phyloP scores from a whole-genome alignment of 2,888 invertebrate species.

The Brachynemurus nebulosus region DNA sequence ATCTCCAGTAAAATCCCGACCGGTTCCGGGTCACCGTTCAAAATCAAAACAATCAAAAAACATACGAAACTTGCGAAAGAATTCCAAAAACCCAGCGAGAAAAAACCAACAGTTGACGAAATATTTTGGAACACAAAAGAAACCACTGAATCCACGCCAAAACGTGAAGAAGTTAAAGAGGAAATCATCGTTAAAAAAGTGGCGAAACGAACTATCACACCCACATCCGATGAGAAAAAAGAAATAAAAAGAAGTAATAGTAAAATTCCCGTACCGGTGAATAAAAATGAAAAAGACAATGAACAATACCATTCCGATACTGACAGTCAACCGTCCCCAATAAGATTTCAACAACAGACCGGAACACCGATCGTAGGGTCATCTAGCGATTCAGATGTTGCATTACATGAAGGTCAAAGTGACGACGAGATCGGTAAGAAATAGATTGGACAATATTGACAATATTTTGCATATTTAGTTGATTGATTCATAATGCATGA shows the following conservation, averaged over 20 bases:
- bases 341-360: conserved; percentile 21
- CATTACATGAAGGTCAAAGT: conserved; percentile 45
- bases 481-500: no score
- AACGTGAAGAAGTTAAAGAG: not conserved
- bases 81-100: conserved; percentile 8
- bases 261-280: not conserved
- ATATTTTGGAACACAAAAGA: conserved; percentile 17
- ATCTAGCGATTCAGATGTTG: conserved; percentile 48
- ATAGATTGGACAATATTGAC: conserved; percentile 11
- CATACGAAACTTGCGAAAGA: conserved; percentile 28
- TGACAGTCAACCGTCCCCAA: conserved; percentile 26
- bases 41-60: conserved; percentile 35
- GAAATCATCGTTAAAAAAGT: not conserved
- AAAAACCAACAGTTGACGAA: conserved; percentile 24
- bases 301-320: conserved; percentile 31
- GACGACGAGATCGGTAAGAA: conserved; percentile 48
- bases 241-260: not conserved
- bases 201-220: no score
- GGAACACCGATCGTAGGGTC: conserved; percentile 38
- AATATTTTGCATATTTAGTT: no score
- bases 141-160: not conserved
- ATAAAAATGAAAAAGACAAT: not conserved
- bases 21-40: conserved; percentile 27
- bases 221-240: not conserved
- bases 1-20: conserved; percentile 13